Percentiles rank a stretch among this genome's conserved stretches.
Evolutionary conservation across 2,113 vertebrate genomes (phyloP).

Genomic region (Ceuthmochares aereus): DNA sequence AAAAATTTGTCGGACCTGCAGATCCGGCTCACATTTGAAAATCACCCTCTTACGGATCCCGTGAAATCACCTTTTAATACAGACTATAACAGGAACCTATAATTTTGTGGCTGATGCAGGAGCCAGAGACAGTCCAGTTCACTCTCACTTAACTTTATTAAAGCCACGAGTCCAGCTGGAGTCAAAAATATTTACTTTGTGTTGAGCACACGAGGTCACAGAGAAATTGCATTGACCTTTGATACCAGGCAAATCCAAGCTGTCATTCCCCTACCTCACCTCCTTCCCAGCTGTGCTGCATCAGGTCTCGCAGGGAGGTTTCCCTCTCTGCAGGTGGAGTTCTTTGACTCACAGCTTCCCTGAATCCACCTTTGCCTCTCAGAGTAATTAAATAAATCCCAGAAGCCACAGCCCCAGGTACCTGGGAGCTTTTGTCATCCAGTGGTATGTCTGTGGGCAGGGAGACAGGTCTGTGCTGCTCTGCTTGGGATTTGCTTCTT

Average conservation of each 20-base stretch:
- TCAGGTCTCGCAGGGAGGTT: not conserved
- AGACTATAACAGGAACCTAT: not conserved
- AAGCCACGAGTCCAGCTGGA: not conserved
- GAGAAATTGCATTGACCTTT: not conserved
- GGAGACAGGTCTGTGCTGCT: not conserved
- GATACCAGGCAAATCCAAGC: not conserved
- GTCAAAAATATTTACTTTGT: not conserved
- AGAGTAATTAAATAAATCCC: not conserved
- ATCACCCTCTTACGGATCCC: not conserved
- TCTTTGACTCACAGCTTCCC: not conserved
- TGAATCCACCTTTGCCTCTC: not conserved
- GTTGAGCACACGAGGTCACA: not conserved
- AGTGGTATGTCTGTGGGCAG: rapidly evolving
- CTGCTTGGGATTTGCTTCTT: not conserved
- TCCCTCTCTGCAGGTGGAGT: not conserved
- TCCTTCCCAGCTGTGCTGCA: not conserved
- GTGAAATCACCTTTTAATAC: not conserved
- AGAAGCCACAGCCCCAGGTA: not conserved
- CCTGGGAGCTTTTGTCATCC: not conserved
- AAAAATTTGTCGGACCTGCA: not conserved
- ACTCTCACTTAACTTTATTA: not conserved
- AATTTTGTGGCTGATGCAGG: not conserved
- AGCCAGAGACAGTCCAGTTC: not conserved
- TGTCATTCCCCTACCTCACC: rapidly evolving
- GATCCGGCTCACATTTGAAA: constrained; percentile 16